Conservation (phyloP, 2,113 vertebrate genomes). For the Pholis gunnellus region DNA sequence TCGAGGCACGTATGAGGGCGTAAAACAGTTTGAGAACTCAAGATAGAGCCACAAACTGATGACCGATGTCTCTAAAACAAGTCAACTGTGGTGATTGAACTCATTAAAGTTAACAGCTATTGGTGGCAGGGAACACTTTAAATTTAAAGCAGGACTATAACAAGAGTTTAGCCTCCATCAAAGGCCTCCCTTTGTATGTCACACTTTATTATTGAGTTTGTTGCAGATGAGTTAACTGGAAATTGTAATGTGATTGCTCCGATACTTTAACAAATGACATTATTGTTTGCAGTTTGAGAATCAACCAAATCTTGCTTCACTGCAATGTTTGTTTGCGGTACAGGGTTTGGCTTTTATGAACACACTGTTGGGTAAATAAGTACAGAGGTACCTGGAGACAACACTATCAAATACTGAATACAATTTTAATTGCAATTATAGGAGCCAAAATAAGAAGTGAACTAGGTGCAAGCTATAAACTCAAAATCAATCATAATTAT, state of each 20-base stretch:
- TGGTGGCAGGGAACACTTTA: slow-evolving; percentile 36
- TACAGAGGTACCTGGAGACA: background rate
- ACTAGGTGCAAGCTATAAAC: background rate
- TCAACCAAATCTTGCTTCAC: background rate
- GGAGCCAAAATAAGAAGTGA: background rate
- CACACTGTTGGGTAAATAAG: too few relatives aligned
- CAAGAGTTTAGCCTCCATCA: slow-evolving; percentile 44
- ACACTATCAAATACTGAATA: background rate
- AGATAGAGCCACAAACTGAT: slow-evolving; percentile 31
- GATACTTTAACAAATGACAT: background rate
- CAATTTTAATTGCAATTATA: background rate
- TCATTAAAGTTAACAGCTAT: slow-evolving; percentile 60
- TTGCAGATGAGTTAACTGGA: slow-evolving; percentile 34
- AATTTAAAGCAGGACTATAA: slow-evolving; percentile 41
- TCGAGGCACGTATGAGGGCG: slow-evolving; percentile 29
- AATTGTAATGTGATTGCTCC: slow-evolving; percentile 22
- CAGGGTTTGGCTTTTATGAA: too few relatives aligned
- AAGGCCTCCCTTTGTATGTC: slow-evolving; percentile 4
- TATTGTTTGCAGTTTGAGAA: slow-evolving; percentile 7
- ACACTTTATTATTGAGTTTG: slow-evolving; percentile 34
- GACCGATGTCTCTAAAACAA: slow-evolving; percentile 61
- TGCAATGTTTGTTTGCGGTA: background rate
- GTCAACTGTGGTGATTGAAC: slow-evolving; percentile 62
- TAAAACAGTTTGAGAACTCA: slow-evolving; percentile 35
- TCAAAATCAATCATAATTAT: background rate